Conservation (phyloP, 2,113 vertebrate genomes). For the Pelodiscus sinensis region DNA sequence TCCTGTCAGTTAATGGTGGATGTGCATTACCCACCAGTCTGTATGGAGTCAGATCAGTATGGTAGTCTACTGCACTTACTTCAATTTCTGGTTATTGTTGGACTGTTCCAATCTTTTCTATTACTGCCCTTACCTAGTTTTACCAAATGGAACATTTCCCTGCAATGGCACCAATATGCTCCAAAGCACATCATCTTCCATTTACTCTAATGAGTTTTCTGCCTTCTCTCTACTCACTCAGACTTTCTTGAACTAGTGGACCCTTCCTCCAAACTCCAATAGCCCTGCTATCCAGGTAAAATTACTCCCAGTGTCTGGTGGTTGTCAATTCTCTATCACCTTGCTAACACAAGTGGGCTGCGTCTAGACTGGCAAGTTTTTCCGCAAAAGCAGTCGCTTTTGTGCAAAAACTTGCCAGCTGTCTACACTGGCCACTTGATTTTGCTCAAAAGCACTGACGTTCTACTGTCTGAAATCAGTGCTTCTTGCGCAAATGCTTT, state of each 20-base stretch:
- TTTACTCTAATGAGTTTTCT: slow-evolving; percentile 27
- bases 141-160: neutral
- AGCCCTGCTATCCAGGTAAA: neutral
- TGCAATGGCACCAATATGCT: neutral
- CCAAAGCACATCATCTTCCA: neutral
- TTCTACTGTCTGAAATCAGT: too few species aligned
- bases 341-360: neutral
- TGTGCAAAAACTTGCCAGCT: too few species aligned
- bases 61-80: neutral
- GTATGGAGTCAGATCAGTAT: neutral
- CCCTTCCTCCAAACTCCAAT: slow-evolving; percentile 3
- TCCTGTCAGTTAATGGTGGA: neutral
- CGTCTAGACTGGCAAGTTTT: too few species aligned
- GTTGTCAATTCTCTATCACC: neutral
- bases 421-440: too few species aligned
- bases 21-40: neutral
- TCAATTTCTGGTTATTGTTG: neutral
- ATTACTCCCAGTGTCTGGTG: slow-evolving; percentile 18
- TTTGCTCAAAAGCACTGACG: too few species aligned
- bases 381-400: too few species aligned
- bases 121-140: neutral
- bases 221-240: slow-evolving; percentile 37
- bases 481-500: too few species aligned
- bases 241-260: neutral
- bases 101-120: neutral